A percentile compares a stretch with the other conserved stretches of the same genome.
phyloP scores from a whole-genome alignment of 2,888 invertebrate genomes.

The Eupithecia centaureata region DNA sequence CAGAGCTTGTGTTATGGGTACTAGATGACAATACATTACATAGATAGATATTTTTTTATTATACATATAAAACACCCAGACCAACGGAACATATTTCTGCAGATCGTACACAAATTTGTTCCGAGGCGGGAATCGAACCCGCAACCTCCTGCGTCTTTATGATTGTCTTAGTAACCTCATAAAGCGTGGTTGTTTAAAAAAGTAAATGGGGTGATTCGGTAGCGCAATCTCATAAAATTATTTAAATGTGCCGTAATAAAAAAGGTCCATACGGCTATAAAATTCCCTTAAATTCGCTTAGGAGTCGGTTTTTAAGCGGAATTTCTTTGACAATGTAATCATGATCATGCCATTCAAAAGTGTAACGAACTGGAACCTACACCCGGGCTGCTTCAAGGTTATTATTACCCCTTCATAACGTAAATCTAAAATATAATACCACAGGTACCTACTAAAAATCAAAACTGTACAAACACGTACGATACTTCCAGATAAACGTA shows the following conservation, averaged over 20 bases:
- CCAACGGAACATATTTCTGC: too few species aligned
- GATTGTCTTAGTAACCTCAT: constrained; percentile 35
- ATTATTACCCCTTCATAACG: too few species aligned
- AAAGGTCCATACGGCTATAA: constrained; percentile 74
- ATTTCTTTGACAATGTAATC: constrained; percentile 32
- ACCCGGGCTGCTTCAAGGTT: not conserved
- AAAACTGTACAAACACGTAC: not conserved
- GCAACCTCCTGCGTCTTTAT: too few species aligned
- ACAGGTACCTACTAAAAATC: too few species aligned
- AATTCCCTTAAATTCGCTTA: constrained; percentile 67
- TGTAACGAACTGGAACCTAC: constrained; percentile 7
- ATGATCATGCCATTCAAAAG: constrained; percentile 13
- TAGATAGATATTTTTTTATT: too few species aligned
- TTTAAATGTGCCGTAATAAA: constrained; percentile 78
- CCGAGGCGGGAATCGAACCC: too few species aligned
- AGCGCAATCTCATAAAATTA: constrained; percentile 79
- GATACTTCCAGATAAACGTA: too few species aligned
- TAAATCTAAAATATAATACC: too few species aligned
- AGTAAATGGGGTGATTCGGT: constrained; percentile 73
- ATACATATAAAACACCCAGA: too few species aligned
- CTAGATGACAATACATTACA: too few species aligned
- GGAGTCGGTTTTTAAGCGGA: constrained; percentile 45
- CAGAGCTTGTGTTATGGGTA: too few species aligned
- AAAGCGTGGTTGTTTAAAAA: constrained; percentile 69
- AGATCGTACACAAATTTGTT: too few species aligned